phyloP scores from a whole-genome alignment of 2,888 invertebrate species.

The Hyposoter dolosus region DNA sequence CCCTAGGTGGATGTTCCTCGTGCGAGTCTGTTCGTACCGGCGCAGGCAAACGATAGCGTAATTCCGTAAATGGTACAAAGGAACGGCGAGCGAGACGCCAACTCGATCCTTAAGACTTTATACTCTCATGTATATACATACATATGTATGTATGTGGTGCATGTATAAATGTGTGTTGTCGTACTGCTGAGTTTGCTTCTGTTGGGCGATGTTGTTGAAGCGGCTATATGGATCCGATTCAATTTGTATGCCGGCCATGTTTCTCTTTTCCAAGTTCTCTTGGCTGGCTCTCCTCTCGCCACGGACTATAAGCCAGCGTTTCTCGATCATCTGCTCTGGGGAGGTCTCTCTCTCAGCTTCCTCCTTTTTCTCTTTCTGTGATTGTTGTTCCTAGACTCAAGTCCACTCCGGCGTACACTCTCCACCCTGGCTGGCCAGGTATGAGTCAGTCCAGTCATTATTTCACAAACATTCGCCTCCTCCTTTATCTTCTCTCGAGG shows the following conservation, averaged over 20 bases:
- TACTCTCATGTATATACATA: not conserved
- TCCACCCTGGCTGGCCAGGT: constrained; percentile 32
- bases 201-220: constrained; percentile 55
- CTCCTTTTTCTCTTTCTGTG: constrained; percentile 41
- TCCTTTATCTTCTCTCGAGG: constrained; percentile 31
- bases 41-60: constrained; percentile 77
- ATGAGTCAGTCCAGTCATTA: constrained; percentile 70
- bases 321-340: constrained; percentile 55
- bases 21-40: constrained; percentile 67
- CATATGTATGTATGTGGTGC: constrained; percentile 5
- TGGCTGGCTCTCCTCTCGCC: constrained; percentile 41
- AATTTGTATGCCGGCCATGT: constrained; percentile 80
- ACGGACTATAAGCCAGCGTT: constrained; percentile 51
- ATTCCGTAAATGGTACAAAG: constrained; percentile 77
- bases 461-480: constrained; percentile 65
- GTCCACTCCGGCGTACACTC: constrained; percentile 27
- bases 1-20: constrained; percentile 50
- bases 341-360: constrained; percentile 44
- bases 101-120: constrained; percentile 62
- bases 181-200: constrained; percentile 33
- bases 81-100: constrained; percentile 55
- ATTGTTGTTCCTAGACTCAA: constrained; percentile 62
- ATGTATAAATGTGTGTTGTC: constrained; percentile 50
- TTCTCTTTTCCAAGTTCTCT: constrained; percentile 64
- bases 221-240: constrained; percentile 74